phyloP scores from a whole-genome alignment of 2,888 invertebrate species.

The Sepiola atlantica region DNA sequence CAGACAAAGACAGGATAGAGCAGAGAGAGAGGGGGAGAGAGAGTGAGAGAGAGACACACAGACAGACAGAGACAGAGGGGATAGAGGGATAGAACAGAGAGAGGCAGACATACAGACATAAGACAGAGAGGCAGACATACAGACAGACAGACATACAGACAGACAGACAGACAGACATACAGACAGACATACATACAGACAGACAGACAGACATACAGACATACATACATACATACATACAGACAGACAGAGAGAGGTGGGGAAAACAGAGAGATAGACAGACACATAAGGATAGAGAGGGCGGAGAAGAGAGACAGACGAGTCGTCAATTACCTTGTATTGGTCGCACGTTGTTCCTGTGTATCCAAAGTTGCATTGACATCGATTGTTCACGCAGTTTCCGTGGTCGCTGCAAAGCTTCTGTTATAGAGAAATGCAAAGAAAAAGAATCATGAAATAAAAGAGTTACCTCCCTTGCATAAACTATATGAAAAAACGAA shows the following conservation, averaged over 20 bases:
- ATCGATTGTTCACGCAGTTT: neutral
- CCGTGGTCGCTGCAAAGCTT: neutral
- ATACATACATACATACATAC: neutral
- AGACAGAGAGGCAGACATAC: neutral
- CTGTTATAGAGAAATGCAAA: neutral
- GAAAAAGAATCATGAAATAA: neutral
- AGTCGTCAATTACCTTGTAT: neutral
- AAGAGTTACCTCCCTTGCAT: no score
- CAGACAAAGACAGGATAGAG: neutral
- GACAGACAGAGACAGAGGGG: neutral
- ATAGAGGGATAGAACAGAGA: neutral
- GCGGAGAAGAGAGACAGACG: neutral
- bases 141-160: neutral
- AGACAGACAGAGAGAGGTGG: neutral
- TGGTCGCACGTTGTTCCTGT: neutral
- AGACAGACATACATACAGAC: neutral
- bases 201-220: neutral
- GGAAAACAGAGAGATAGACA: neutral
- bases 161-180: neutral
- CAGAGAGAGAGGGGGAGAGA: neutral
- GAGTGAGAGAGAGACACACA: neutral
- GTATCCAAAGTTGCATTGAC: neutral
- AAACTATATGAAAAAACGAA: no score
- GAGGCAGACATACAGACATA: neutral
- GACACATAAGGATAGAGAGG: neutral